Evolutionary conservation across 1,140 invertebrate species (phyloP).

Genomic region (Dryas iulia): DNA sequence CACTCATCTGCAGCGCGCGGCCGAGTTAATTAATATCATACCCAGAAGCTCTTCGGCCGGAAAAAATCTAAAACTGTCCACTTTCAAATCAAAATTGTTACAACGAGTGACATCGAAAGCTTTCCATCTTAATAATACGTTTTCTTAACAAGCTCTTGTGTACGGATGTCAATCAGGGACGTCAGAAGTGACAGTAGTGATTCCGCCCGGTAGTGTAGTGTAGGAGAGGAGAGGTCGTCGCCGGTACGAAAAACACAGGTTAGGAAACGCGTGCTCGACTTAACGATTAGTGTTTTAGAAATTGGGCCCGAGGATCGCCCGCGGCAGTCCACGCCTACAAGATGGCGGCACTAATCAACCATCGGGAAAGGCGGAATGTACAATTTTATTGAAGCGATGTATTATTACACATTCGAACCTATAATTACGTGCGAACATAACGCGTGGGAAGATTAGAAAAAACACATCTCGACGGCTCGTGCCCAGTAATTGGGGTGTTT

Average conservation of each 20-base stretch:
- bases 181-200: slow-evolving; percentile 76
- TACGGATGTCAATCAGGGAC: slow-evolving; percentile 72
- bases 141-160: slow-evolving; percentile 71
- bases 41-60: slow-evolving; percentile 40
- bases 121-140: slow-evolving; percentile 62
- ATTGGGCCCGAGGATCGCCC: slow-evolving; percentile 75
- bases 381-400: slow-evolving; percentile 78
- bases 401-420: slow-evolving; percentile 75
- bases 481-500: slow-evolving; percentile 70
- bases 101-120: slow-evolving; percentile 60
- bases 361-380: slow-evolving; percentile 70
- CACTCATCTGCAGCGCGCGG: slow-evolving; percentile 65
- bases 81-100: slow-evolving; percentile 38
- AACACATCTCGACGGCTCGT: slow-evolving; percentile 70
- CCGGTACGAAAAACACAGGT: slow-evolving; percentile 76
- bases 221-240: slow-evolving; percentile 60
- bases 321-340: slow-evolving; percentile 72
- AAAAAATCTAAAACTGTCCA: slow-evolving; percentile 41
- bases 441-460: slow-evolving; percentile 78
- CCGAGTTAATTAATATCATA: slow-evolving; percentile 70
- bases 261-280: slow-evolving; percentile 68
- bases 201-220: slow-evolving; percentile 65
- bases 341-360: slow-evolving; percentile 75
- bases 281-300: slow-evolving; percentile 78
- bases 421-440: slow-evolving; percentile 72